Evolutionary conservation across 2,888 invertebrate genomes (phyloP).

Genomic region (Neoitamus cyanurus): DNA sequence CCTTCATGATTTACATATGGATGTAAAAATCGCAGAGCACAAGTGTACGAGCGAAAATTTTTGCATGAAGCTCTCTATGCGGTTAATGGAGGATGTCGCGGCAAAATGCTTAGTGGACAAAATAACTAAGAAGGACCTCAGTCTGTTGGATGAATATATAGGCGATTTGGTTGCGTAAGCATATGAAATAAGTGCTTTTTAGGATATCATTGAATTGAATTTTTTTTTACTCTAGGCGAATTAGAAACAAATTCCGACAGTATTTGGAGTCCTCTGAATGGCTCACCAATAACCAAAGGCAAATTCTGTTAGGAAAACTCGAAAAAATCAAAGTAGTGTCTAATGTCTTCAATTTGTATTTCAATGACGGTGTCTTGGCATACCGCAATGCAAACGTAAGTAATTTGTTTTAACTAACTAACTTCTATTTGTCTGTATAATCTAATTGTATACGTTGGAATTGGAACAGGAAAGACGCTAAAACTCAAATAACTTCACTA

Average conservation of each 20-base stretch:
- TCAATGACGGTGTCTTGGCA: constrained; percentile 27
- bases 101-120: constrained; percentile 22
- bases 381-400: constrained; percentile 46
- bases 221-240: constrained; percentile 1
- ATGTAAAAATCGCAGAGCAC: neutral
- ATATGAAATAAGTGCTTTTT: neutral
- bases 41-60: neutral
- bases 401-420: neutral
- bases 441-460: no score
- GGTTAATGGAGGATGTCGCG: constrained; percentile 47
- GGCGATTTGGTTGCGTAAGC: constrained; percentile 34
- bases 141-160: neutral
- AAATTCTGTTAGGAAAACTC: constrained; percentile 7
- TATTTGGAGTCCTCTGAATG: constrained; percentile 26
- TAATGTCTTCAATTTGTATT: constrained; percentile 32
- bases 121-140: constrained; percentile 22
- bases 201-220: neutral
- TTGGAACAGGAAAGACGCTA: no score
- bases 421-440: no score
- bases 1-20: constrained; percentile 39
- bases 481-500: no score
- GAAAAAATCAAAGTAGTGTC: constrained; percentile 32
- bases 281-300: constrained; percentile 25
- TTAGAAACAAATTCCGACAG: constrained; percentile 8
- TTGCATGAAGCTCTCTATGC: constrained; percentile 19